Evolutionary conservation across 2,113 vertebrate genomes (phyloP), one percentile per base, ranked within the genome.

Genomic region (Paraplagusia blochii): DNA sequence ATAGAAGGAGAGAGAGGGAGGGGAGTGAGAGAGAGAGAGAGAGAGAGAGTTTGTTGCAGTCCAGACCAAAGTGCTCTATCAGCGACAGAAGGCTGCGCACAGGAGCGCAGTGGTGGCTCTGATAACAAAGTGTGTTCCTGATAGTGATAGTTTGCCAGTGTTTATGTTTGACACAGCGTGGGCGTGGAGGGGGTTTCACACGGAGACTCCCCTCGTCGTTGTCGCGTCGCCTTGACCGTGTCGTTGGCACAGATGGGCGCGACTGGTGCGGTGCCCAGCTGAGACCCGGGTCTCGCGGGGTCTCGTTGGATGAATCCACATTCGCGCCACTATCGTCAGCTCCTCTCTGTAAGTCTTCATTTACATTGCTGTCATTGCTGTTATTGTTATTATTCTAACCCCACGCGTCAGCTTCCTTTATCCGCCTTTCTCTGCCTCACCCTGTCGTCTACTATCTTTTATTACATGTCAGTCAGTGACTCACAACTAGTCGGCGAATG

Each of bases 101-200:
- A 51, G 36, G 54, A 69, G 48, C 76, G 19, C 82, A 34, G 76
- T 66, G 74, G 66, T 57, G 53, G 47, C 58, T 17, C 67, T 60
- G 89, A 89, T 87, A 90, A 79, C 46, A 67, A 56, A 53, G 63
- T 46, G 15, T 52, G 49, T 48, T n/a, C n/a, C n/a, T n/a, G n/a
- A n/a, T n/a, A n/a, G 64, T 55, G 65, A 29, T 29, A 29, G 22
- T 29, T 29, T 29, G 22, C 22, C 3, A 4, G 22, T 29, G 22
- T 29, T 29, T 29, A 29, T 29, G 22, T 29, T 29, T 29, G 22
- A 29, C 22, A 29, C 3, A 53, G 63, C 11, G 45, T 6, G 45
- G 17, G 19, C 10, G 19, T 8, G 57, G 14, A 39, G 45, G 67
- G 53, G 53, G 61, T 51, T 12, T 5, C 36, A 59, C 74, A 79